Evolutionary conservation across 2,888 invertebrate species (phyloP).

Genomic region (Lithophane leautieri): DNA sequence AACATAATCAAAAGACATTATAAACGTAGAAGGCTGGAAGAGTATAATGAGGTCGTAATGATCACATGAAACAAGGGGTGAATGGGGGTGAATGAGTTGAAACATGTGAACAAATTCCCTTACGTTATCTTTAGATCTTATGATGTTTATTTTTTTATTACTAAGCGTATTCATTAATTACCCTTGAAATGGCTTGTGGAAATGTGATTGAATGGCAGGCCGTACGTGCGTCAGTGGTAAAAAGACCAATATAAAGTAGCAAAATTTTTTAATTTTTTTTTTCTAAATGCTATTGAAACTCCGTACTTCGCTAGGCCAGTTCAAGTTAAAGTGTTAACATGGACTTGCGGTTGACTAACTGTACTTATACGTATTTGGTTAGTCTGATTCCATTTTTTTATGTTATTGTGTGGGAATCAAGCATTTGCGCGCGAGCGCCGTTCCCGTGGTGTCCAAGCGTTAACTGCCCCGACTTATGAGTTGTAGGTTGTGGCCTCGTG

Average conservation of each 20-base stretch:
- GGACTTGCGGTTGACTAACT: background rate
- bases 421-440: too few relatives aligned
- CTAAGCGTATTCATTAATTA: slow-evolving; percentile 8
- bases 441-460: too few relatives aligned
- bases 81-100: slow-evolving; percentile 33
- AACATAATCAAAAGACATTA: slow-evolving; percentile 55
- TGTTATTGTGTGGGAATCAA: too few relatives aligned
- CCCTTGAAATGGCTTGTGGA: slow-evolving; percentile 14
- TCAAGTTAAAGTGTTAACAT: background rate
- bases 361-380: background rate
- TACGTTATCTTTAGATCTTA: slow-evolving; percentile 23
- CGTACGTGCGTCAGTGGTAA: background rate
- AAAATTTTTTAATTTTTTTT: background rate
- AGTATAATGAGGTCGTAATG: slow-evolving; percentile 58
- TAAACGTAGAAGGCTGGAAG: slow-evolving; percentile 35
- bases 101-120: slow-evolving; percentile 25
- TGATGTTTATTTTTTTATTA: slow-evolving; percentile 33
- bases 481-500: too few relatives aligned
- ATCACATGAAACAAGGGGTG: slow-evolving; percentile 33
- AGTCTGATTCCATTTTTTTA: background rate
- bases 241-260: background rate
- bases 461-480: too few relatives aligned
- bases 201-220: background rate
- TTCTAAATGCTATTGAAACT: background rate
- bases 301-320: background rate